Evolutionary conservation across 2,113 vertebrate species (phyloP), one percentile per base, ranked within the genome.

Genomic region (Dendrocopos noguchii): DNA sequence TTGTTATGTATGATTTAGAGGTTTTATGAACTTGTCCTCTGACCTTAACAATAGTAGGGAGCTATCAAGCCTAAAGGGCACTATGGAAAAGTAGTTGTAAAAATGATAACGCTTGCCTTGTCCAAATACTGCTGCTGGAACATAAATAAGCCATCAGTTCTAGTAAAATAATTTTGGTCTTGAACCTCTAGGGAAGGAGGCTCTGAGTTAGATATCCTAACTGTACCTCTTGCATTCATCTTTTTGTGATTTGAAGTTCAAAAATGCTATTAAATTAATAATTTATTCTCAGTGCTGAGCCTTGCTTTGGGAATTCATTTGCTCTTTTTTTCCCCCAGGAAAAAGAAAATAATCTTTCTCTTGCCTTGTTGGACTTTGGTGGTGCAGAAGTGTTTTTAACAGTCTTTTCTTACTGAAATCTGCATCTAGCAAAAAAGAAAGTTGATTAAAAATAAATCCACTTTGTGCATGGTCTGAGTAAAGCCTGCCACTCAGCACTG

Each of bases 11-110:
- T 96, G 96, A 96, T 97, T 97, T 94, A 95, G 93, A 82, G 91
- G 68, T 91, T 96, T 96, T 93, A 97, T 96, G 97, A 96, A 94
- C 93, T 94, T 96, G 95, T 96, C 97, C 95, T 97, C 92, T 97
- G 97, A 97, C 94, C 95, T 91, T 68, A 10, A 5, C 80, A 83
- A 95, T 89, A 47, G 72, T n/a, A 47, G 52, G 87, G 93, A 97
- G 94, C 92, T 94, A 46, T 93, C 67, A 68, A 89, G 87, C 93
- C 94, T 56, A 78, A 96, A 96, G 96, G 95, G 93, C 87, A 52
- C 73, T 53, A 7, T 86, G 89, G 94, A 93, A 94, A 93, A 94
- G 94, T 53, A 91, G 95, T 78, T 95, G 81, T 93, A 94, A 94
- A 92, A 93, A 90, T 52, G 87, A 93, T 92, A 95, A 94, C 6